These are phyloP conservation scores for Catocala fraxini DNA, from an alignment of 2,888 invertebrate species.

Conservation along the genomic window DNA sequence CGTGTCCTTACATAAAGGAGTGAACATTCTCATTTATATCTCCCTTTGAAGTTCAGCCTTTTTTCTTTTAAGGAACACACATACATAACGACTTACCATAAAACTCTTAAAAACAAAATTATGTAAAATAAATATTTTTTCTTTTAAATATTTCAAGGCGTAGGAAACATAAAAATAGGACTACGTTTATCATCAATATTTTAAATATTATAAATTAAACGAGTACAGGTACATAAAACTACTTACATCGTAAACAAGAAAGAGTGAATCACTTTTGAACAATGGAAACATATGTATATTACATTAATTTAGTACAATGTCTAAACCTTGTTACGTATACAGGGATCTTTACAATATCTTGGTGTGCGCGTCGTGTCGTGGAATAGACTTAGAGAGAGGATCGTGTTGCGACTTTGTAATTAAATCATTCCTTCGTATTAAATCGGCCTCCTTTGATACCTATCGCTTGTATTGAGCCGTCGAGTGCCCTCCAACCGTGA, in stretches of 20 bases:
- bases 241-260: conserved; percentile 1
- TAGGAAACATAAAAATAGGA: too few relatives aligned
- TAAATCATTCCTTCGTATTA: conserved; percentile 80
- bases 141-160: too few relatives aligned
- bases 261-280: background rate
- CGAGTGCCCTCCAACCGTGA: conserved; percentile 65
- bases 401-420: conserved; percentile 78
- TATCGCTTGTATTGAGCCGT: conserved; percentile 70
- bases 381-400: conserved; percentile 49
- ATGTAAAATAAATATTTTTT: too few relatives aligned
- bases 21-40: conserved; percentile 66
- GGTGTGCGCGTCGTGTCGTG: conserved; percentile 45
- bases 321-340: conserved; percentile 31
- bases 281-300: background rate
- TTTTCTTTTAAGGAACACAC: conserved; percentile 64
- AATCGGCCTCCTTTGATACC: conserved; percentile 72
- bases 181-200: too few relatives aligned
- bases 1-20: conserved; percentile 62
- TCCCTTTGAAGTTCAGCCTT: conserved; percentile 74
- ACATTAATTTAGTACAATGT: conserved; percentile 6
- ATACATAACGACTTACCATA: conserved; percentile 53
- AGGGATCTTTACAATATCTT: conserved; percentile 36
- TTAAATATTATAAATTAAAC: too few relatives aligned
- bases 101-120: conserved; percentile 7
- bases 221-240: too few relatives aligned